A percentile compares a stretch with the other conserved stretches of the same genome.
Evolutionary conservation across 2,797 vertebrate species (phyloP).

Genomic region (Harpagifer antarcticus): DNA sequence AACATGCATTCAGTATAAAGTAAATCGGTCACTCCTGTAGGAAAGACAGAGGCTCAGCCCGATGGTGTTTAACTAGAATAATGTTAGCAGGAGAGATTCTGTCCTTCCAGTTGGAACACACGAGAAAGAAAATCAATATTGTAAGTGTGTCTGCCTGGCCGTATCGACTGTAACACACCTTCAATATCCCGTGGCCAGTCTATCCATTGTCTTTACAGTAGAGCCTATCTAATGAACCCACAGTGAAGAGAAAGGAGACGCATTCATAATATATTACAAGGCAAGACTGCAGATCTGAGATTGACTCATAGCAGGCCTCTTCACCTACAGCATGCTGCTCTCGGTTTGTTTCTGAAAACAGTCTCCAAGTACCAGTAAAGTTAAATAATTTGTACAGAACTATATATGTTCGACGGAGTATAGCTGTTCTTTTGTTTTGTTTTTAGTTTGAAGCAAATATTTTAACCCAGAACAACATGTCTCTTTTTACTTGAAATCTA

Average conservation of each 20-base stretch:
- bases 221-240: constrained; percentile 26
- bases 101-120: constrained; percentile 40
- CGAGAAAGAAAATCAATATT: constrained; percentile 59
- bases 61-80: constrained; percentile 39
- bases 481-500: neutral
- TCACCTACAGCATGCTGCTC: neutral
- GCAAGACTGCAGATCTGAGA: neutral
- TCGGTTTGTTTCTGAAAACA: neutral
- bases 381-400: neutral
- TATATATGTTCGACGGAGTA: neutral
- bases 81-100: constrained; percentile 51
- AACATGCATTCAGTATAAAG: constrained; percentile 27
- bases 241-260: constrained; percentile 3
- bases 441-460: constrained; percentile 7
- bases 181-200: constrained; percentile 32
- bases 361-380: neutral
- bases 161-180: constrained; percentile 59
- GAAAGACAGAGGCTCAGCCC: neutral
- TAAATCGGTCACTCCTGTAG: neutral
- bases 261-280: constrained; percentile 22
- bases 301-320: neutral
- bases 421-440: neutral
- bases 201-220: constrained; percentile 36
- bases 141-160: constrained; percentile 52
- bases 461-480: neutral